Percentiles rank a stretch among this genome's conserved stretches.
Conservation (phyloP, 2,888 invertebrate genomes). For the Heterodera filipjevi region DNA sequence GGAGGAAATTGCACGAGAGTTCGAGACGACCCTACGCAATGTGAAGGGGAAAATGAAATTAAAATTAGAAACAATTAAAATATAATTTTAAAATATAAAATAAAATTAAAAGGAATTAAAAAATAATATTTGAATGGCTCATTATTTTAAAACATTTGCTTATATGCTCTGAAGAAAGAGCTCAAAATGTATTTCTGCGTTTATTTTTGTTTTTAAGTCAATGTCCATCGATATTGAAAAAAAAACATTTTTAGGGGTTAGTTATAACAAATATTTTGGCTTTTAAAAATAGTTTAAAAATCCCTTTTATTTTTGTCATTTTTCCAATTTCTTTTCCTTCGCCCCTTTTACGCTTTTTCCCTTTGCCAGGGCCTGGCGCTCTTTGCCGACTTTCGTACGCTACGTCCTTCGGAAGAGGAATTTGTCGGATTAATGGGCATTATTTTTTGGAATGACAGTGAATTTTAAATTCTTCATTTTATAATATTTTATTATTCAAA, state of each 20-base stretch:
- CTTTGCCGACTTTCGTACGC: neutral
- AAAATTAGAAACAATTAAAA: neutral
- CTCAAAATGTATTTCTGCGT: no score
- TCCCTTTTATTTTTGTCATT: no score
- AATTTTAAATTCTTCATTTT: constrained; percentile 15
- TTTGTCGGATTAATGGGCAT: constrained; percentile 40
- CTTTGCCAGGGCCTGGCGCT: neutral
- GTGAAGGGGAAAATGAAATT: neutral
- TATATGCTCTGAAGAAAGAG: no score
- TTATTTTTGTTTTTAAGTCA: no score
- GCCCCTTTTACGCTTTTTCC: no score
- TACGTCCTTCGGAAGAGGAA: constrained; percentile 39
- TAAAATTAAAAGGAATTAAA: no score
- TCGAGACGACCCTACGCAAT: constrained; percentile 28
- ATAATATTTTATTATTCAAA: neutral
- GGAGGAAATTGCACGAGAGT: constrained; percentile 36
- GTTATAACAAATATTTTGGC: no score
- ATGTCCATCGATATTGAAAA: no score
- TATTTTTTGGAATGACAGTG: constrained; percentile 44
- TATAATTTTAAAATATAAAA: neutral
- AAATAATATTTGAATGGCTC: no score
- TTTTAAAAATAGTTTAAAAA: no score
- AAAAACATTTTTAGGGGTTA: no score
- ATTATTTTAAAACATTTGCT: neutral
- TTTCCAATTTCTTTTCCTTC: no score